Conservation (phyloP, 2,113 vertebrate species). For the Megaceryle torquata region DNA sequence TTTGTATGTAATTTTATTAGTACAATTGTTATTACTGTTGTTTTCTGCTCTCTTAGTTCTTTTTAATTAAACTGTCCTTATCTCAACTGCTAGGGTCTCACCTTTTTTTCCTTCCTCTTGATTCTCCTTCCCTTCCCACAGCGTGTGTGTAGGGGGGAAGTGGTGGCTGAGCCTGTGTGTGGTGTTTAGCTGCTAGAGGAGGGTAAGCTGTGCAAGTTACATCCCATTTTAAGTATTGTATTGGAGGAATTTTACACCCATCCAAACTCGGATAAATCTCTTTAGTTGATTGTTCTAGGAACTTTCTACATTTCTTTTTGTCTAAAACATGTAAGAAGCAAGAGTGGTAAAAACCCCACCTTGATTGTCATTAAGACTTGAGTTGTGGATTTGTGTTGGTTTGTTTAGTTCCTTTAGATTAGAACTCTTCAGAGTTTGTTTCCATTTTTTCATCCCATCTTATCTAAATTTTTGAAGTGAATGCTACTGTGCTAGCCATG, state of each 20-base stretch:
- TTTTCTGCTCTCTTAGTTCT: too few relatives aligned
- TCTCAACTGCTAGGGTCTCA: too few relatives aligned
- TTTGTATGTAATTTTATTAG: too few relatives aligned
- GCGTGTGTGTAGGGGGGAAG: too few relatives aligned
- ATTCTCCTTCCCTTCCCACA: too few relatives aligned
- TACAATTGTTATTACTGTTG: too few relatives aligned
- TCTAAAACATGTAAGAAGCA: neutral
- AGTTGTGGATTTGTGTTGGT: too few relatives aligned
- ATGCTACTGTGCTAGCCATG: neutral
- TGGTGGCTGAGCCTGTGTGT: too few relatives aligned
- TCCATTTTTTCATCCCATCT: neutral
- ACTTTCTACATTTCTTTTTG: neutral
- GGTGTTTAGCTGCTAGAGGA: too few relatives aligned
- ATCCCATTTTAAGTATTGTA: neutral
- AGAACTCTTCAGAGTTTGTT: neutral
- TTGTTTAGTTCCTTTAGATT: neutral
- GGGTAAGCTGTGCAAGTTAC: neutral
- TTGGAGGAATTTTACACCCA: neutral
- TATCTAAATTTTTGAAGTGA: neutral
- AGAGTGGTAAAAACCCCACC: neutral
- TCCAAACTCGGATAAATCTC: neutral
- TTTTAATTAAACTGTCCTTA: too few relatives aligned
- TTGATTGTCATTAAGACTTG: neutral
- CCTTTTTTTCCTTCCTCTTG: too few relatives aligned
- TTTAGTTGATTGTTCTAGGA: neutral